Percentiles rank a stretch among this genome's conserved stretches.
phyloP scores from a whole-genome alignment of 2,888 invertebrate species.

The Patella depressa region DNA sequence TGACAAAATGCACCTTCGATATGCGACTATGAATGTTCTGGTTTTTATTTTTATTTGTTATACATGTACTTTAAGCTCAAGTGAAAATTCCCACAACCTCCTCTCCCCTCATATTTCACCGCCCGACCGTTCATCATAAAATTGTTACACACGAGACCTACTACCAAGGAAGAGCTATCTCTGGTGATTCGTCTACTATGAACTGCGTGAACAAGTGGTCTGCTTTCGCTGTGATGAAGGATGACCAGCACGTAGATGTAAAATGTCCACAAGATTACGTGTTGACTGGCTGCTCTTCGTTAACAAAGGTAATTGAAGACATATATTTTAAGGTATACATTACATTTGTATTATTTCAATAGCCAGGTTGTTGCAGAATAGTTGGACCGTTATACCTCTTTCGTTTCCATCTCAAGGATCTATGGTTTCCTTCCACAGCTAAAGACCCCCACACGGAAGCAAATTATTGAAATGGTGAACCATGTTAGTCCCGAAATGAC shows the following conservation, averaged over 20 bases:
- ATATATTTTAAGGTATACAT: too few relatives aligned
- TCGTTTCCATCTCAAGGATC: too few relatives aligned
- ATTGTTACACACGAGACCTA: neutral
- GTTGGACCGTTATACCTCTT: too few relatives aligned
- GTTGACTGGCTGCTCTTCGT: constrained; percentile 34
- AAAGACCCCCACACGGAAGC: too few relatives aligned
- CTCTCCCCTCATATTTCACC: neutral
- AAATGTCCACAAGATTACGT: constrained; percentile 29
- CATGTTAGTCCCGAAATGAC: too few relatives aligned
- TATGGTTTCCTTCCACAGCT: too few relatives aligned
- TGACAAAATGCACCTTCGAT: too few relatives aligned
- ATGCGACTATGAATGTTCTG: too few relatives aligned
- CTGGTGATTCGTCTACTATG: constrained; percentile 9
- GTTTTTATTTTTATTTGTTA: too few relatives aligned
- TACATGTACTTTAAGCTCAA: neutral
- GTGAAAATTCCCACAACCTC: neutral
- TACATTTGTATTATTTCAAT: too few relatives aligned
- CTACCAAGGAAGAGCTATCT: neutral
- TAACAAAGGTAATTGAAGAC: constrained; percentile 18
- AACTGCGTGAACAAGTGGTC: constrained; percentile 31
- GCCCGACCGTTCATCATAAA: neutral
- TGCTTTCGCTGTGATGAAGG: constrained; percentile 23
- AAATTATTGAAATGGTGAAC: too few relatives aligned
- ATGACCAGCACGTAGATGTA: constrained; percentile 27
- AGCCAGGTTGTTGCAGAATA: too few relatives aligned